Conservation (phyloP, 2,113 vertebrate species). For the Raja brachyura region DNA sequence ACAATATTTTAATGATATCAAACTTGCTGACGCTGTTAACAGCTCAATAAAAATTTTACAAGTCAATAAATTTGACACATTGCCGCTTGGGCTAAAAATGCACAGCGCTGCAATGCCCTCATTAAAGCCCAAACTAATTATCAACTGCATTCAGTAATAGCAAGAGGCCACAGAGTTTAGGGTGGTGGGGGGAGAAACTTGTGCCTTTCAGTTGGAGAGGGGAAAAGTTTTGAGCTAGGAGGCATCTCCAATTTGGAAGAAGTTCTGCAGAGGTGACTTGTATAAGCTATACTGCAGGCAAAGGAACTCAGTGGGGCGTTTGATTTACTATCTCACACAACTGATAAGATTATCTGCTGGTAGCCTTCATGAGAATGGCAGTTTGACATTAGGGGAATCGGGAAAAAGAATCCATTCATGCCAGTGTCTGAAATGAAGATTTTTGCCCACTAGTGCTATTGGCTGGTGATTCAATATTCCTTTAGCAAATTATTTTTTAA, state of each 20-base stretch:
- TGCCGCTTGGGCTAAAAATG: not conserved
- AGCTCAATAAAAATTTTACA: not conserved
- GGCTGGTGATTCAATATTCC: not conserved
- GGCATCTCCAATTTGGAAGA: not conserved
- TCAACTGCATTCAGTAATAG: not conserved
- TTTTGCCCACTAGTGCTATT: not conserved
- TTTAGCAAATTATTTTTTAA: constrained; percentile 18
- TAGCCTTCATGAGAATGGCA: not conserved
- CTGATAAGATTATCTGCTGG: constrained; percentile 47
- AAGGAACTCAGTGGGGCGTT: constrained; percentile 41
- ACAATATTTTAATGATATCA: not conserved
- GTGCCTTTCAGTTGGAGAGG: not conserved
- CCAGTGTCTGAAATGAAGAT: not conserved
- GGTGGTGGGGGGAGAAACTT: no score
- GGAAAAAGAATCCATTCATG: not conserved
- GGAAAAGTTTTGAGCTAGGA: not conserved
- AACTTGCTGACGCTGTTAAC: not conserved
- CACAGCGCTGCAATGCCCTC: not conserved
- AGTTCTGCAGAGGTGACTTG: constrained; percentile 39
- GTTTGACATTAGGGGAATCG: not conserved
- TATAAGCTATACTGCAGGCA: constrained; percentile 37
- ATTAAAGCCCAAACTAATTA: not conserved
- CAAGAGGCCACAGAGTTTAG: not conserved
- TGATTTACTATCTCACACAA: constrained; percentile 45
- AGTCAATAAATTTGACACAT: not conserved